Evolutionary conservation across 2,113 vertebrate genomes (phyloP), one percentile per base, ranked within the genome.

Genomic region (Sylvietta virens): DNA sequence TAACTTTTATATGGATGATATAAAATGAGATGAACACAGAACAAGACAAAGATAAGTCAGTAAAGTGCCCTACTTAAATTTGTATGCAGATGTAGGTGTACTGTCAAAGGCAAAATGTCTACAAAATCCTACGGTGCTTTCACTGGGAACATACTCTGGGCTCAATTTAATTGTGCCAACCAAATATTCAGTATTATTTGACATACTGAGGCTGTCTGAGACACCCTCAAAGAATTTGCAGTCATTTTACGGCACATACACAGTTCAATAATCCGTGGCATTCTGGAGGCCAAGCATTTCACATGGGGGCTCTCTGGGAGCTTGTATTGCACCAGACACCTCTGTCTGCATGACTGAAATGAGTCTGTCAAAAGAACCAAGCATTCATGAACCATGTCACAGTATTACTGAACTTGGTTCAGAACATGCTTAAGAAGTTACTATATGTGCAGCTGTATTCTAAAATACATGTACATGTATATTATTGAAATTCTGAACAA

Each of bases 201-300:
- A 54, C 10, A 35, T 30, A 54, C 5, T 22, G 31, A n/a, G 16
- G 22, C 4, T 17, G 60, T 45, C 22, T 56, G 35, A 78, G 65
- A 74, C 13, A 50, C 65, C 33, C 16, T 70, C 16, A 33, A 70
- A 28, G 50, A 35, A 58, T 45, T 81, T 4, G 3, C 19, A 73
- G 15, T 2, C 30, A 7, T 35, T 53, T 48, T 35, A n/a, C 7
- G 7, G 27, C 14, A 37, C 7, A 35, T 28, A 23, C 11, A 7
- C 10, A 37, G 12, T 45, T 54, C 1, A 0, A 24, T 37, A 91
- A 40, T 21, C 6, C n/a, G 15, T 42, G 47, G 3, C 1, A 2
- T 50, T 81, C 39, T 73, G 39, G 18, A 72, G 9, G 12, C 7
- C 17, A 42, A 16, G 4, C 4, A 27, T 35, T 22, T 58, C 64